These are phyloP conservation scores for Motacilla alba DNA, from an alignment of 2,113 vertebrate species.

Conservation along the genomic window DNA sequence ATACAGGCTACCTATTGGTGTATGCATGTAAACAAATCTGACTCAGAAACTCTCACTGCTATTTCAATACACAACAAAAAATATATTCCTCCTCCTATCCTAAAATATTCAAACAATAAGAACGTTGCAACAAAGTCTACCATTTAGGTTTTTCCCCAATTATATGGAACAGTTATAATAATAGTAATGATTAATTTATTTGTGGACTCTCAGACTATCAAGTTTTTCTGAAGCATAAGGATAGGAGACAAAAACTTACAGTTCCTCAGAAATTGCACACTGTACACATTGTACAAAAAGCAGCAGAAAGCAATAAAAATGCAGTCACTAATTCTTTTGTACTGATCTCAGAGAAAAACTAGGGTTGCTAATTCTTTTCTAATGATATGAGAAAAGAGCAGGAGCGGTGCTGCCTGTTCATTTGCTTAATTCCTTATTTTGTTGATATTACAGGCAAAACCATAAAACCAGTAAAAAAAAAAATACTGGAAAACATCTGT, in stretches of 20 bases:
- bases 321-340: not conserved
- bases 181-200: not conserved
- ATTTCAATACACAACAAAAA: not conserved
- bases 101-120: not conserved
- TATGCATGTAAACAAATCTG: not conserved
- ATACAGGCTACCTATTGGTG: not conserved
- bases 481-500: slow-evolving; percentile 2
- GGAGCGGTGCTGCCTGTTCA: not conserved
- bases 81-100: not conserved
- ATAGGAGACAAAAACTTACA: not conserved
- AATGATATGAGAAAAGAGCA: not conserved
- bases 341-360: not conserved
- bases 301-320: not conserved
- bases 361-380: not conserved
- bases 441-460: not conserved
- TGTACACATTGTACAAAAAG: not conserved
- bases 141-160: not conserved
- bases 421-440: not conserved
- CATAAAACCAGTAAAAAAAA: not conserved
- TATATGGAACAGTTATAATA: not conserved
- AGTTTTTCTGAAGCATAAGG: not conserved
- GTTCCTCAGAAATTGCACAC: not conserved
- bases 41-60: not conserved
- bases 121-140: not conserved
- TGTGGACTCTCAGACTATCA: not conserved